phyloP scores from a whole-genome alignment of 1,140 invertebrate genomes.

The Araneus ventricosus region DNA sequence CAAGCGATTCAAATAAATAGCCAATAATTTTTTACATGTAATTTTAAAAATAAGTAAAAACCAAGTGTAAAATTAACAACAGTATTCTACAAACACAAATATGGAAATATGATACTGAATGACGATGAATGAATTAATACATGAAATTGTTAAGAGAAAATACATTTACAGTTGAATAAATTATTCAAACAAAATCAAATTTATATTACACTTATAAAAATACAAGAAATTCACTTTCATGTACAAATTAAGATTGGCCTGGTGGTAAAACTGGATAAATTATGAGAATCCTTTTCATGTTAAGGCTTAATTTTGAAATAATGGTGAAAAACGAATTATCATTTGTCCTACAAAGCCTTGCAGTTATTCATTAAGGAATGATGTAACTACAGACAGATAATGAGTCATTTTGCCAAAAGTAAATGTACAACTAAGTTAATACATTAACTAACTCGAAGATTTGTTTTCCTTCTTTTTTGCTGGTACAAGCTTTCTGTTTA shows the following conservation, averaged over 20 bases:
- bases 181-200: slow-evolving; percentile 22
- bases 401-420: not conserved
- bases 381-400: not conserved
- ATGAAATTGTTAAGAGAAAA: slow-evolving; percentile 1
- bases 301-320: not conserved
- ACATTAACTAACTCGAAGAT: not conserved
- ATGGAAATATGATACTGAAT: not conserved
- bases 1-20: not conserved
- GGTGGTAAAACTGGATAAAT: not conserved
- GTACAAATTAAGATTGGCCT: not conserved
- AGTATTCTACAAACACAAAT: not conserved
- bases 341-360: not conserved
- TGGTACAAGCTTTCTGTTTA: not conserved
- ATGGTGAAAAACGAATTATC: not conserved
- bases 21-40: not conserved
- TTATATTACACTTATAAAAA: slow-evolving; percentile 39
- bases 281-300: not conserved
- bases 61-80: not conserved
- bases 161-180: slow-evolving; percentile 36
- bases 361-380: not conserved
- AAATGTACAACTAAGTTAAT: not conserved
- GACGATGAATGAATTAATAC: slow-evolving; percentile 5
- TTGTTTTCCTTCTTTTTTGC: not conserved
- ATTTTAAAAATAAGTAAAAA: slow-evolving; percentile 19
- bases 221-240: not conserved